Evolutionary conservation across 2,888 invertebrate genomes (phyloP).

Genomic region (Leptarthrus brevirostris): DNA sequence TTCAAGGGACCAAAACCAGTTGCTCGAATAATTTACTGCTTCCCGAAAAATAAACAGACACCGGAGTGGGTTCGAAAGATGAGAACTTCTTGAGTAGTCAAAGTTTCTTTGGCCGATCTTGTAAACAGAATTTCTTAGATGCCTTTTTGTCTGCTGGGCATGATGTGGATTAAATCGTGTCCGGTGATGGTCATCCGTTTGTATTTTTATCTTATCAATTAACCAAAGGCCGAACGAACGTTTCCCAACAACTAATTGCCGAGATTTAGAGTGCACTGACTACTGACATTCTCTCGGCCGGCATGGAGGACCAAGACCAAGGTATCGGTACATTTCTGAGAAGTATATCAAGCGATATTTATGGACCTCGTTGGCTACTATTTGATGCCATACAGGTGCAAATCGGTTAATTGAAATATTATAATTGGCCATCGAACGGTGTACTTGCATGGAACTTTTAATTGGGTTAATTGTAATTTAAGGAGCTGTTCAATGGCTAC

Average conservation of each 20-base stretch:
- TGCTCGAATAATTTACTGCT: constrained; percentile 33
- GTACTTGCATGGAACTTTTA: constrained; percentile 16
- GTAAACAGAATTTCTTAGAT: constrained; percentile 35
- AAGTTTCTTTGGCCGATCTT: constrained; percentile 10
- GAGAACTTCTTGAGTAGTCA: constrained; percentile 9
- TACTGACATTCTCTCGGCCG: constrained; percentile 5
- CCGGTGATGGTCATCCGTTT: constrained; percentile 29
- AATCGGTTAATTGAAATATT: constrained; percentile 37
- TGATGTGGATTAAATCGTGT: constrained; percentile 32
- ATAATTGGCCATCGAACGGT: constrained; percentile 7
- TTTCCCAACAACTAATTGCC: constrained; percentile 18
- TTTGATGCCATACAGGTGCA: constrained; percentile 32
- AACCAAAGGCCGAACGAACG: constrained; percentile 11
- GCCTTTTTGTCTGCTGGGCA: too few relatives aligned
- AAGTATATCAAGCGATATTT: not conserved
- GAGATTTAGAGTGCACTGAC: constrained; percentile 5
- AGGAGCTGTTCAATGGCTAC: not conserved
- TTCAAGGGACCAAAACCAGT: constrained; percentile 8
- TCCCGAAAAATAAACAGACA: constrained; percentile 17
- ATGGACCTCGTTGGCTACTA: not conserved
- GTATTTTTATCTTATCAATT: constrained; percentile 46
- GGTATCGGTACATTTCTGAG: not conserved
- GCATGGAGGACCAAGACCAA: too few relatives aligned
- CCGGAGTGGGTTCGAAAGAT: not conserved
- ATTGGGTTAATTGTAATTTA: constrained; percentile 45